phyloP scores from a whole-genome alignment of 1,140 invertebrate genomes.

The Ostrea denselamellosa region DNA sequence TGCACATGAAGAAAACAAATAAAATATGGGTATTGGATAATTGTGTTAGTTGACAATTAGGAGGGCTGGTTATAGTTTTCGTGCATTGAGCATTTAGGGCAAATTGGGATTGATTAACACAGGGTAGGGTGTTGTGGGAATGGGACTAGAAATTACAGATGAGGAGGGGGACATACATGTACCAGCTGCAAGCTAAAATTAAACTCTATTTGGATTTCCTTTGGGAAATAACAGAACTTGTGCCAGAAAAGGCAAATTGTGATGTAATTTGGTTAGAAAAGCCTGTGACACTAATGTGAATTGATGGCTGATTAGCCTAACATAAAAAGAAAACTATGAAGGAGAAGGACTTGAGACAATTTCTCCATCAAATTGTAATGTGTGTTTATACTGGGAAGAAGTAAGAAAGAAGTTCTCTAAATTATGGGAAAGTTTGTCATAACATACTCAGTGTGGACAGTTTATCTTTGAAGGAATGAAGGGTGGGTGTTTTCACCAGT shows the following conservation, averaged over 20 bases:
- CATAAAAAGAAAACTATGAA: neutral
- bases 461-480: too few relatives aligned
- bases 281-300: slow-evolving; percentile 8
- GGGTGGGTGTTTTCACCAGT: too few relatives aligned
- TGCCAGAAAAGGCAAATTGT: slow-evolving; percentile 37
- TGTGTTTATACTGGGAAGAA: too few relatives aligned
- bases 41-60: slow-evolving; percentile 24
- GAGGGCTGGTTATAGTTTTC: neutral
- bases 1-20: neutral
- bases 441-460: too few relatives aligned
- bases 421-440: too few relatives aligned
- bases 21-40: neutral
- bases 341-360: neutral
- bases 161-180: neutral
- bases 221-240: slow-evolving; percentile 11
- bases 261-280: slow-evolving; percentile 27
- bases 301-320: neutral
- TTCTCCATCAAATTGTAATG: neutral
- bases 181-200: neutral
- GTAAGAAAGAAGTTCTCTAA: too few relatives aligned
- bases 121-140: neutral
- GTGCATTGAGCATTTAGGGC: neutral
- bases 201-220: neutral
- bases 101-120: slow-evolving; percentile 17
- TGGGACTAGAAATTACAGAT: neutral